Conservation (phyloP, 2,113 vertebrate species). For the Eleginops maclovinus region DNA sequence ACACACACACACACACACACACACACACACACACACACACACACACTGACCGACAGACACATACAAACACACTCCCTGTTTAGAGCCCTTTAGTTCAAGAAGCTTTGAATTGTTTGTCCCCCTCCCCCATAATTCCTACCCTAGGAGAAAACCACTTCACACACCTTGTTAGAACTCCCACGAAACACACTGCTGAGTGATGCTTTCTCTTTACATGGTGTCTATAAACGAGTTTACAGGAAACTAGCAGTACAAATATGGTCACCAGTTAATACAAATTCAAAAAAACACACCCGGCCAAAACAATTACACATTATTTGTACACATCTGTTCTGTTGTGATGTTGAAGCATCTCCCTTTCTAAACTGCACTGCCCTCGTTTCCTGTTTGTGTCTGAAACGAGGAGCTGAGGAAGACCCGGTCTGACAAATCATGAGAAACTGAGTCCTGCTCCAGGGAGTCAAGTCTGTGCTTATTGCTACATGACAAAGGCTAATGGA, state of each 20-base stretch:
- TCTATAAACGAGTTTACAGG: background rate
- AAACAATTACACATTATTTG: slow-evolving; percentile 25
- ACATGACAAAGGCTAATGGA: slow-evolving; percentile 7
- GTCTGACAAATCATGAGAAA: slow-evolving; percentile 30
- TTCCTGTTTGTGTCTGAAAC: slow-evolving; percentile 49
- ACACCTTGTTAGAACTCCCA: slow-evolving; percentile 26
- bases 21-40: background rate
- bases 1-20: slow-evolving; percentile 2
- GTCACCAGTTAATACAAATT: slow-evolving; percentile 18
- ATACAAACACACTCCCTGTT: slow-evolving; percentile 8
- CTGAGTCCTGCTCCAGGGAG: background rate
- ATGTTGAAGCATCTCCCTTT: background rate
- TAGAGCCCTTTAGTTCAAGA: slow-evolving; percentile 45
- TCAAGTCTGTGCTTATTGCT: slow-evolving; percentile 35
- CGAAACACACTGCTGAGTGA: slow-evolving; percentile 17
- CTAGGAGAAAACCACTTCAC: slow-evolving; percentile 1
- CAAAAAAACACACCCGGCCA: slow-evolving; percentile 12
- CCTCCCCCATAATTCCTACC: slow-evolving; percentile 40
- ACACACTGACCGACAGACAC: background rate
- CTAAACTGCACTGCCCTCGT: background rate
- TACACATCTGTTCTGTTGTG: slow-evolving; percentile 31
- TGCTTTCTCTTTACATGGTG: background rate
- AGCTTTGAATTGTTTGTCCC: slow-evolving; percentile 43
- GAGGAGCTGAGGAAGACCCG: slow-evolving; percentile 20
- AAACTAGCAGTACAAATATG: slow-evolving; percentile 3